Evolutionary conservation across 2,797 vertebrate species (phyloP).

Genomic region (Tapera naevia): DNA sequence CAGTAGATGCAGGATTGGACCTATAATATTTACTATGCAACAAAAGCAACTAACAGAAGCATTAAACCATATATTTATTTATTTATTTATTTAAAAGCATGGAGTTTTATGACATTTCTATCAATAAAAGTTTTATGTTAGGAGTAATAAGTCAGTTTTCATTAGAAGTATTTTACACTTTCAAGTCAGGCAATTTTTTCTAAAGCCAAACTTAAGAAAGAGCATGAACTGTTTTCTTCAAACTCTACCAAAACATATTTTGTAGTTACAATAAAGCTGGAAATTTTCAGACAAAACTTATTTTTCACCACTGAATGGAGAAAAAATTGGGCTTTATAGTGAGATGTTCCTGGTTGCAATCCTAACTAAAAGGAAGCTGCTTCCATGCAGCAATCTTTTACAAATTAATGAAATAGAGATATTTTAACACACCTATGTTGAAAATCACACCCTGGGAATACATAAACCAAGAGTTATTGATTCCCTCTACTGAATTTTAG

Average conservation of each 20-base stretch:
- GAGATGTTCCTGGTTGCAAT: not conserved
- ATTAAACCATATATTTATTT: not conserved
- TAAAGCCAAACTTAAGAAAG: not conserved
- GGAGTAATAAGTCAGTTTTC: not conserved
- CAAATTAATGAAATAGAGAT: not conserved
- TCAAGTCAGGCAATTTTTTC: not conserved
- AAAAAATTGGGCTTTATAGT: not conserved
- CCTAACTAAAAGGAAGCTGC: not conserved
- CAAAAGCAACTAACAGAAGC: not conserved
- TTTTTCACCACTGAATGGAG: not conserved
- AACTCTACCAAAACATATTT: not conserved
- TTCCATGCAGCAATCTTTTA: not conserved
- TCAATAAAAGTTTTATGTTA: not conserved
- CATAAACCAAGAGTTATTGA: slow-evolving; percentile 1
- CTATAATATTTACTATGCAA: not conserved
- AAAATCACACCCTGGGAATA: slow-evolving; percentile 6
- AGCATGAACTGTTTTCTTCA: not conserved
- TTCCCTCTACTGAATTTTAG: not conserved
- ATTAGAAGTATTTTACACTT: not conserved
- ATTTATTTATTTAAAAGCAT: not conserved
- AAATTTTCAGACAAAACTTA: not conserved
- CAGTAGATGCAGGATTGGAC: not conserved
- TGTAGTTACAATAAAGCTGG: not conserved
- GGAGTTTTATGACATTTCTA: not conserved
- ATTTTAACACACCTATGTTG: slow-evolving; percentile 6